Percentiles rank a stretch among this genome's conserved stretches.
These are phyloP conservation scores for Phrynosoma blainvillii DNA, from an alignment of 2,113 vertebrate species.

Conservation along the genomic window DNA sequence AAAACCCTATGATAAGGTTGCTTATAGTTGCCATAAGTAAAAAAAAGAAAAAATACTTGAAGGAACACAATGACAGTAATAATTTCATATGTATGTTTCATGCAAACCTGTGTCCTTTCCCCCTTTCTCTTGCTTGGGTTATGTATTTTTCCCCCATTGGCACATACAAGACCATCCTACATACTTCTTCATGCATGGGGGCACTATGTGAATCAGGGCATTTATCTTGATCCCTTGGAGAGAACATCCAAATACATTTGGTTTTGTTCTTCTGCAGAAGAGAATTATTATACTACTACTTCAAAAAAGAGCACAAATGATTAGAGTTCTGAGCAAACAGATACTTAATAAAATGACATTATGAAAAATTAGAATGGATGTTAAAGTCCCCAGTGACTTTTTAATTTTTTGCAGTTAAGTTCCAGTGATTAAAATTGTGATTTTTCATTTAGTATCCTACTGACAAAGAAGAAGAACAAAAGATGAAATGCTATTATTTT, in stretches of 20 bases:
- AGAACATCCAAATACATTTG: neutral
- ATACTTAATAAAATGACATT: constrained; percentile 59
- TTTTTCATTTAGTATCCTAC: constrained; percentile 58
- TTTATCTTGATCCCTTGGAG: neutral
- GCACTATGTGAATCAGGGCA: no score
- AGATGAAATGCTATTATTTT: constrained; percentile 53
- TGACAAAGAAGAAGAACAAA: constrained; percentile 40
- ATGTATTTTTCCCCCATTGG: no score
- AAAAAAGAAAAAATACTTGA: no score
- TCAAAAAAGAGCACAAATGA: constrained; percentile 44
- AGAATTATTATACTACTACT: constrained; percentile 23
- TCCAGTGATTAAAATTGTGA: constrained; percentile 55
- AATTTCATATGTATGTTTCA: neutral
- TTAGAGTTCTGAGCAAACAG: constrained; percentile 61
- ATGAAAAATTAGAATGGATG: constrained; percentile 30
- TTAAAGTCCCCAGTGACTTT: constrained; percentile 34
- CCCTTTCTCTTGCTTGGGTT: neutral
- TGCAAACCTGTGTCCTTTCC: neutral
- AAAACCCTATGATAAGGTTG: no score
- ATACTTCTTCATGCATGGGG: no score
- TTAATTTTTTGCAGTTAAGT: constrained; percentile 23
- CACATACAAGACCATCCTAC: neutral
- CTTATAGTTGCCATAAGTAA: no score
- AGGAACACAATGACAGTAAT: neutral
- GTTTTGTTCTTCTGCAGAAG: neutral